A percentile compares a stretch with the other conserved stretches of the same genome.
Evolutionary conservation across 2,888 invertebrate species (phyloP).

Genomic region (Meta bourneti): DNA sequence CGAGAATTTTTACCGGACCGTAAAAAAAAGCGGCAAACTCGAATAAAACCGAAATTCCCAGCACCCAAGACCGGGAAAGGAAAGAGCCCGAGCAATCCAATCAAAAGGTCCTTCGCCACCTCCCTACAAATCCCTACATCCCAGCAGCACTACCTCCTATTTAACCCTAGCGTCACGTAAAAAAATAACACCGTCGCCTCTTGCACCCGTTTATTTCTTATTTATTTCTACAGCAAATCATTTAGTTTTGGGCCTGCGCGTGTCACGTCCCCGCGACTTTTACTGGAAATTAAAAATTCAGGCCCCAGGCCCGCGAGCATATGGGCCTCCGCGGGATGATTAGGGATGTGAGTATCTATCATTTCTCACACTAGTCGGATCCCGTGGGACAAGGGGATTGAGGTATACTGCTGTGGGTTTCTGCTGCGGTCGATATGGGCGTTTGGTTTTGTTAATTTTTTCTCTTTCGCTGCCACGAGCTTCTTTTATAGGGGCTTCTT

Average conservation of each 20-base stretch:
- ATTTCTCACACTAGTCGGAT: conserved; percentile 37
- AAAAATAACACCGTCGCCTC: conserved; percentile 42
- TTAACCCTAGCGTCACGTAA: conserved; percentile 58
- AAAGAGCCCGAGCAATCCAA: conserved; percentile 24
- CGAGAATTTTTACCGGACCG: neutral
- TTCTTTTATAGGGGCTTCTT: neutral
- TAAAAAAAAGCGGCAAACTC: conserved; percentile 1
- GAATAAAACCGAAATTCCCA: neutral
- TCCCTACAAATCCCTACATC: neutral
- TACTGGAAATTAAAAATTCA: conserved; percentile 64
- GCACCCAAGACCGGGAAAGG: neutral
- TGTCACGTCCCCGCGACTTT: conserved; percentile 41
- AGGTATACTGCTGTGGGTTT: neutral
- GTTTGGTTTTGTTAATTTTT: conserved; percentile 34
- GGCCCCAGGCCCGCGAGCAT: conserved; percentile 13
- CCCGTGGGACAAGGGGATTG: conserved; percentile 5
- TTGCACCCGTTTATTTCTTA: conserved; percentile 16
- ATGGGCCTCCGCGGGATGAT: conserved; percentile 36
- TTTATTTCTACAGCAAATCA: conserved; percentile 21
- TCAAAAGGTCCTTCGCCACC: conserved; percentile 21
- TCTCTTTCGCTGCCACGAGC: neutral
- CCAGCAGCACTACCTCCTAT: neutral
- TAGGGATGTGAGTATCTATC: conserved; percentile 33
- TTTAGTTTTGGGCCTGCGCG: neutral
- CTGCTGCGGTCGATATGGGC: conserved; percentile 24